Conservation (phyloP, 1,140 invertebrate species). For the Mylabris phalerata region DNA sequence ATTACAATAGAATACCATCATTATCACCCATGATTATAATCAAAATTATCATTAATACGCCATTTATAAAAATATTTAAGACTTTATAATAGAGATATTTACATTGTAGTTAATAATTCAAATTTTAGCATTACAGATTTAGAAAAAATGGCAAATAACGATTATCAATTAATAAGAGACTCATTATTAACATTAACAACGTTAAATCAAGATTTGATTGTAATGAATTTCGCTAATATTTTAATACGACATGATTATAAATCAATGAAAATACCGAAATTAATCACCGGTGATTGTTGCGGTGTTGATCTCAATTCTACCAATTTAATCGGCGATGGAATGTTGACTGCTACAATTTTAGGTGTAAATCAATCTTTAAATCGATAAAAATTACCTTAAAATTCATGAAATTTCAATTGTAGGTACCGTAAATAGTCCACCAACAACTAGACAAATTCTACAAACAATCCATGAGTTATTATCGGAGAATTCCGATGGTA, state of each 20-base stretch:
- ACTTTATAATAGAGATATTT: too few species aligned
- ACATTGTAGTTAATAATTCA: too few species aligned
- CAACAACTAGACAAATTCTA: constrained; percentile 44
- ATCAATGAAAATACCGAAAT: constrained; percentile 46
- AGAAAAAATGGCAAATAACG: too few species aligned
- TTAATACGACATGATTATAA: constrained; percentile 33
- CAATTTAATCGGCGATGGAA: constrained; percentile 48
- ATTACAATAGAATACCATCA: too few species aligned
- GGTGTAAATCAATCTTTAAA: constrained; percentile 38
- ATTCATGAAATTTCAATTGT: constrained; percentile 3
- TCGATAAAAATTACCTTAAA: background rate
- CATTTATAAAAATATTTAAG: too few species aligned
- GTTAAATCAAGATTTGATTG: constrained; percentile 30
- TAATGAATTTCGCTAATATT: constrained; percentile 36
- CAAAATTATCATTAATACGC: too few species aligned
- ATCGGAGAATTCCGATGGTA: constrained; percentile 30
- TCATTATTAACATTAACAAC: constrained; percentile 1
- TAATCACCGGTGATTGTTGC: constrained; percentile 59
- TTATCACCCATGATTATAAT: too few species aligned
- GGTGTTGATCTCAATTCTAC: constrained; percentile 56
- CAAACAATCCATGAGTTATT: constrained; percentile 48
- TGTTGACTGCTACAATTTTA: constrained; percentile 59
- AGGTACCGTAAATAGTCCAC: constrained; percentile 44
- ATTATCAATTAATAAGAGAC: background rate
- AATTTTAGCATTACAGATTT: too few species aligned